These are phyloP conservation scores for Drosophila seclusa DNA, from an alignment of 2,888 invertebrate genomes.

Conservation along the genomic window DNA sequence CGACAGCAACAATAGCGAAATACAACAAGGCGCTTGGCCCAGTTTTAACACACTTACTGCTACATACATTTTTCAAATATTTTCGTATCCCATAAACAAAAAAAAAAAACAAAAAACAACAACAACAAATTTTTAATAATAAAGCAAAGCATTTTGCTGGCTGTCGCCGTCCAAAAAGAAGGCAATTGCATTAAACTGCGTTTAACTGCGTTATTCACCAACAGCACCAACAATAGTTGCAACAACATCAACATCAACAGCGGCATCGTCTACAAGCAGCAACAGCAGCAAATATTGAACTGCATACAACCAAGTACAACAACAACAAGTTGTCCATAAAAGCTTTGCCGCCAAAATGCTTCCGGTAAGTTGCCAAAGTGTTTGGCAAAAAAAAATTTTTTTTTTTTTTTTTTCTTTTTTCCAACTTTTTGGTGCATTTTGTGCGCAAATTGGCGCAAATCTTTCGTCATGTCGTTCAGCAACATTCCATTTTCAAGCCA, in stretches of 20 bases:
- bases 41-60: constrained; percentile 42
- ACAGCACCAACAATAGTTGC: constrained; percentile 40
- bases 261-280: constrained; percentile 13
- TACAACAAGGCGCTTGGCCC: constrained; percentile 28
- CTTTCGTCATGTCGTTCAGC: constrained; percentile 29
- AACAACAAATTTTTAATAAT: constrained; percentile 35
- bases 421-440: constrained; percentile 25
- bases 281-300: constrained; percentile 11
- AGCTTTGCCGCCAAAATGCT: constrained; percentile 78
- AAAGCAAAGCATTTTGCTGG: constrained; percentile 47
- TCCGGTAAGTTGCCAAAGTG: constrained; percentile 78
- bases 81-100: constrained; percentile 24
- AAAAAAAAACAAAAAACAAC: neutral
- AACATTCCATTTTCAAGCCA: constrained; percentile 16
- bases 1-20: constrained; percentile 11
- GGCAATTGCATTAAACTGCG: constrained; percentile 31
- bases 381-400: constrained; percentile 31
- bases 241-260: constrained; percentile 30
- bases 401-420: neutral
- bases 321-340: constrained; percentile 45
- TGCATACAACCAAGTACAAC: constrained; percentile 26
- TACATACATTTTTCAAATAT: constrained; percentile 44
- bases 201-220: constrained; percentile 30
- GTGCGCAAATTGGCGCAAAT: constrained; percentile 48
- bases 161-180: constrained; percentile 35